Evolutionary conservation across 1,140 invertebrate genomes (phyloP), one percentile per base, ranked within the genome.

Genomic region (Zelostemma sp.): DNA sequence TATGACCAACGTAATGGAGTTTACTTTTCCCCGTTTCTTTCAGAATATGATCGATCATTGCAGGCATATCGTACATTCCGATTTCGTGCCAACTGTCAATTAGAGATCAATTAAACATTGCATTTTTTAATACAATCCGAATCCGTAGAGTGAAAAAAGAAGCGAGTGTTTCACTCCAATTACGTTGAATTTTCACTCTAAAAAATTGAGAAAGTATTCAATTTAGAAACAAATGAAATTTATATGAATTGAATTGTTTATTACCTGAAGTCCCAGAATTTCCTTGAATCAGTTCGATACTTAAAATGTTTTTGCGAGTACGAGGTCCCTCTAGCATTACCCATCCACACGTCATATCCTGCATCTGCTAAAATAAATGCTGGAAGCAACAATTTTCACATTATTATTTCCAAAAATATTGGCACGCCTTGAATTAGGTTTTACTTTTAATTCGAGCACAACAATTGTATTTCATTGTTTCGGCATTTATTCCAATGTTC

Each of bases 331-430:
- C 92, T 83, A 8, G 85, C 86, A 74, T 93, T 93, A 16, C 90
- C 90, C 70, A 93, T 76, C 90, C 90, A 93, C 2, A 93, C 91
- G 50, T 93, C 92, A 58, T 88, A 93, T 11, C 91, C 91, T 28
- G 79, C 77, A 70, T 92, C 88, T 0, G 88, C 82, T 1, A 90
- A 72, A 21, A 86, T 69, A 48, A 84, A 88, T 1, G 72, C 88
- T 86, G 25, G 40, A 62, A 77, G 21, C 16, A 17, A 15, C 2
- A 28, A 28, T 28, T 28, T 28, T n/a, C n/a, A n/a, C n/a, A n/a
- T n/a, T n/a, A n/a, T n/a, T n/a, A n/a, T n/a, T n/a, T n/a, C n/a
- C n/a, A n/a, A n/a, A n/a, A n/a, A n/a, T n/a, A n/a, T n/a, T n/a
- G n/a, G n/a, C n/a, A n/a, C n/a, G n/a, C n/a, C n/a, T n/a, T n/a